Evolutionary conservation across 37 sponge, comb jelly and placozoan species (phyloP), one percentile per base, ranked within the genome.

Genomic region (Beroe forskalii): DNA sequence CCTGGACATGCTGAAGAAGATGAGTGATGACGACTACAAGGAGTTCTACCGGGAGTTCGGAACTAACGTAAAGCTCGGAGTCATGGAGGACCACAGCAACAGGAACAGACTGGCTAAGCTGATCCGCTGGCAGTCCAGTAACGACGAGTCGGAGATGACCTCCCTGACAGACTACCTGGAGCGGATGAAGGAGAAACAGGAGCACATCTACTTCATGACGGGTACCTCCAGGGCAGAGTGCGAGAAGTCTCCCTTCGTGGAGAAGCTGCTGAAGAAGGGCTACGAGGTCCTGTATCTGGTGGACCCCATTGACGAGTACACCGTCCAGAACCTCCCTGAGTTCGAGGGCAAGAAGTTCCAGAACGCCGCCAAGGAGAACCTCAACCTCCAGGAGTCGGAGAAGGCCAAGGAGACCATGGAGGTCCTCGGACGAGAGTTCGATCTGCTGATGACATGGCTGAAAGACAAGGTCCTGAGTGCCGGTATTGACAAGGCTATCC

Each of bases 1-100:
- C 14, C 93, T 98, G 72, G 99, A 98, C 90, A 98, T 98, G 99
- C 48, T 96, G 63, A 98, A 96, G 94, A 98, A 98, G 90, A 90
- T 98, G 89, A 90, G 90, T 33, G 91, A 64, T 32, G 95, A 96
- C 32, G 93, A 67, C 43, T 96, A 93, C 91, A 76, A 95, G 67
- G 91, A 94, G 72, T 95, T 98, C 95, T 98, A 95, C 95, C 89
- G 93, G 80, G 94, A 98, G 90, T 98, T 92, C 69, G 93, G 96
- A 2, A 96, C 95, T 62, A 95, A 93, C 67, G 76, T 97, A 41
- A 96, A 94, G 61, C 67, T 91, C 25, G 93, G 99, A 27, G 91
- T 98, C 38, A 92, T 98, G 35, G 99, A 98, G 93, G 99, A 98
- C 62, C 91, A 92, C 35, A 61, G 90, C 17, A 98, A 98, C 91